phyloP scores from a whole-genome alignment of 2,888 invertebrate species.

The Strigamia crassipes region DNA sequence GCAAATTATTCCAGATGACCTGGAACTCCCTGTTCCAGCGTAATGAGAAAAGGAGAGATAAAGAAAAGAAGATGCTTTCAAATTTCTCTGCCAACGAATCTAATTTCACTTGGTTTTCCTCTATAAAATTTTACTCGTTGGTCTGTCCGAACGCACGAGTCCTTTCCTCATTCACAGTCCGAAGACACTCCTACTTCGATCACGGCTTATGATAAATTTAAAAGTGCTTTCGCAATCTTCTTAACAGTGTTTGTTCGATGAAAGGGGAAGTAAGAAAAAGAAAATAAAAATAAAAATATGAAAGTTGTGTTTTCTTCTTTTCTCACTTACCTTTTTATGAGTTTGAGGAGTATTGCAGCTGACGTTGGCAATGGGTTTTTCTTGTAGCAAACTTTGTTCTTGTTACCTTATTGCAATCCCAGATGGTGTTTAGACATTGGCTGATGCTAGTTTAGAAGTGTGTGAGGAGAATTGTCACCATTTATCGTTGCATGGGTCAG shows the following conservation, averaged over 20 bases:
- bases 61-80: background rate
- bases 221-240: slow-evolving; percentile 5
- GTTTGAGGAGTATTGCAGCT: background rate
- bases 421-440: slow-evolving; percentile 33
- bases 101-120: background rate
- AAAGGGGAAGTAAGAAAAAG: background rate
- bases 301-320: background rate
- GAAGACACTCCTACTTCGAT: background rate
- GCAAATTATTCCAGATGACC: slow-evolving; percentile 30
- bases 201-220: background rate
- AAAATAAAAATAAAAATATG: background rate
- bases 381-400: background rate
- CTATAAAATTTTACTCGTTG: slow-evolving; percentile 2
- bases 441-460: slow-evolving; percentile 6
- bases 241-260: background rate
- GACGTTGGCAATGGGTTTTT: background rate
- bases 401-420: slow-evolving; percentile 39
- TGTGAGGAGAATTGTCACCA: slow-evolving; percentile 37
- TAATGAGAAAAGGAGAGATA: slow-evolving; percentile 4
- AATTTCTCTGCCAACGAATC: slow-evolving; percentile 1
- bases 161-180: background rate
- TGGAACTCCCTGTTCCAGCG: background rate
- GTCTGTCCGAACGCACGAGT: background rate
- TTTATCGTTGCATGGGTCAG: slow-evolving; percentile 13
- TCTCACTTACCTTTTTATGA: slow-evolving; percentile 15